Conservation (phyloP, 2,888 invertebrate genomes). For the Diplazon laetatorius region DNA sequence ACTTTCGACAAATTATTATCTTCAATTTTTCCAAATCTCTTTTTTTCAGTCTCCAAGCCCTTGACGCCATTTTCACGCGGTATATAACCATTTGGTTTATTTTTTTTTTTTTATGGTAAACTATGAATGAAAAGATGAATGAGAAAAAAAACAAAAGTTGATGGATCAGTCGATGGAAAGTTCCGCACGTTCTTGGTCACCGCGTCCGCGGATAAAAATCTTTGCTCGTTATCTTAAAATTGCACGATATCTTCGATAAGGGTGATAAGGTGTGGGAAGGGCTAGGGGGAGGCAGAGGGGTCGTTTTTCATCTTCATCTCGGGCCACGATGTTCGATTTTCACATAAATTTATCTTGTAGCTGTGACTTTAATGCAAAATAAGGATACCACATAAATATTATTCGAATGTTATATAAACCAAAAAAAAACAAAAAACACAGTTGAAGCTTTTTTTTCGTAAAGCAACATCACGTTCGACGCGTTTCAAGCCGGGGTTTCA, state of each 20-base stretch:
- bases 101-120: conserved; percentile 7
- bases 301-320: conserved; percentile 21
- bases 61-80: conserved; percentile 9
- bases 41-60: conserved; percentile 9
- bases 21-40: neutral
- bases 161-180: neutral
- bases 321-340: conserved; percentile 12
- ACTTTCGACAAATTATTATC: neutral
- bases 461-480: conserved; percentile 26
- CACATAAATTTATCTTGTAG: conserved; percentile 17
- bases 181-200: conserved; percentile 42
- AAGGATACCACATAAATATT: conserved; percentile 11
- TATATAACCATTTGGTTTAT: too few relatives aligned
- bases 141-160: neutral
- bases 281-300: conserved; percentile 6
- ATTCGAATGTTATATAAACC: neutral
- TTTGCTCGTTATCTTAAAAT: conserved; percentile 71
- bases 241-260: conserved; percentile 76
- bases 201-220: conserved; percentile 68
- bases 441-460: neutral
- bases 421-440: conserved; percentile 16
- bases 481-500: conserved; percentile 52
- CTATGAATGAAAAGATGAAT: too few relatives aligned
- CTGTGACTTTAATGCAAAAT: too few relatives aligned
- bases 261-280: conserved; percentile 13